Evolutionary conservation across 2,888 invertebrate genomes (phyloP).

Genomic region (Meiosimyza decipiens): DNA sequence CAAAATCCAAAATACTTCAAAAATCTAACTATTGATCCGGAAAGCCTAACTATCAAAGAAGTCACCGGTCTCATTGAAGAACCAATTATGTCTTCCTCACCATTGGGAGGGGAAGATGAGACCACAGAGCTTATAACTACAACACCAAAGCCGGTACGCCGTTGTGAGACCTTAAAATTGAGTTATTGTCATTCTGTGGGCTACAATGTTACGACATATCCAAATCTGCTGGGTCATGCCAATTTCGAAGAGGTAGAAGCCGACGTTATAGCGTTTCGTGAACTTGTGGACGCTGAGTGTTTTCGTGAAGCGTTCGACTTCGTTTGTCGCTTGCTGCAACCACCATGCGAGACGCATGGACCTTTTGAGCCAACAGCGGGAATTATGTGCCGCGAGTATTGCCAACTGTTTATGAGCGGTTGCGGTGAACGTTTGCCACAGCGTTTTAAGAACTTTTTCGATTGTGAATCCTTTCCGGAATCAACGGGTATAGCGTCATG

Average conservation of each 20-base stretch:
- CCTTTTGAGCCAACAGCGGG: slow-evolving; percentile 68
- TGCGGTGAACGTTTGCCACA: slow-evolving; percentile 82
- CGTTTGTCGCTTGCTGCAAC: slow-evolving; percentile 87
- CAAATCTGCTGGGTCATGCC: slow-evolving; percentile 77
- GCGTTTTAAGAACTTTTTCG: slow-evolving; percentile 77
- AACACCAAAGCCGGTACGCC: slow-evolving; percentile 71
- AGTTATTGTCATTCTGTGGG: slow-evolving; percentile 77
- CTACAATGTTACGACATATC: slow-evolving; percentile 86
- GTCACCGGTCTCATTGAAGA: slow-evolving; percentile 65
- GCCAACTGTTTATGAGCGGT: slow-evolving; percentile 84
- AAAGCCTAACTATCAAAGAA: slow-evolving; percentile 75
- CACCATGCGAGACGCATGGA: slow-evolving; percentile 78
- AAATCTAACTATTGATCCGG: slow-evolving; percentile 74
- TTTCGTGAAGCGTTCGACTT: slow-evolving; percentile 89
- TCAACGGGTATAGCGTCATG: slow-evolving; percentile 81
- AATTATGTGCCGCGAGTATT: slow-evolving; percentile 79
- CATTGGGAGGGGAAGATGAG: slow-evolving; percentile 63
- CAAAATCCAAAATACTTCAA: slow-evolving; percentile 71
- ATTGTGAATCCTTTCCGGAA: slow-evolving; percentile 84
- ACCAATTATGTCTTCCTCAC: slow-evolving; percentile 64
- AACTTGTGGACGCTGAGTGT: slow-evolving; percentile 91
- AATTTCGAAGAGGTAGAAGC: slow-evolving; percentile 73
- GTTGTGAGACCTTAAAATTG: slow-evolving; percentile 76
- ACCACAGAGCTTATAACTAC: slow-evolving; percentile 65
- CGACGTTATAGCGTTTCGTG: slow-evolving; percentile 84